A percentile compares a stretch with the other conserved stretches of the same genome.
phyloP scores from a whole-genome alignment of 2,797 vertebrate genomes.

The Masticophis lateralis region DNA sequence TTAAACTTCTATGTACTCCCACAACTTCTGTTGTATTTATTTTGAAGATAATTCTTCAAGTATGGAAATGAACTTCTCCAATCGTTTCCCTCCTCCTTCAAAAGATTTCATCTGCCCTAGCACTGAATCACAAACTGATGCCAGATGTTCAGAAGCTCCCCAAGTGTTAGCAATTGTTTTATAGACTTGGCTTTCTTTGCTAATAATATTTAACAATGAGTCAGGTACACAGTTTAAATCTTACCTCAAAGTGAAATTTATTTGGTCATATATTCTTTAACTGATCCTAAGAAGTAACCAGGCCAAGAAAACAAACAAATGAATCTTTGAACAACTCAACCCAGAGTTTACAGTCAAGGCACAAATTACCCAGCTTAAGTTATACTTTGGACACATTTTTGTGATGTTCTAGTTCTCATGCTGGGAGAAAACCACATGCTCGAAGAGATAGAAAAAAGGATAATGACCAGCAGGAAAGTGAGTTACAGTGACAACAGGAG shows the following conservation, averaged over 20 bases:
- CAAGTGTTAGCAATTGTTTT: background rate
- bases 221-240: background rate
- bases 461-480: background rate
- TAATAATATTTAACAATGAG: background rate
- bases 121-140: background rate
- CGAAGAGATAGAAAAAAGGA: background rate
- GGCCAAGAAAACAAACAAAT: background rate
- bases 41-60: slow-evolving; percentile 17
- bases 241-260: background rate
- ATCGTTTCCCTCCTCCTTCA: background rate
- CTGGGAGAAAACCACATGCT: background rate
- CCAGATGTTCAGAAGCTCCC: background rate
- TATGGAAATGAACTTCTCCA: slow-evolving; percentile 28
- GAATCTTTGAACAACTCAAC: background rate
- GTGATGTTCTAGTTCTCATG: background rate
- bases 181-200: background rate
- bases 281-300: background rate
- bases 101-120: background rate
- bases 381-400: background rate
- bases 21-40: slow-evolving; percentile 27
- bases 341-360: background rate
- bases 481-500: background rate
- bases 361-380: background rate
- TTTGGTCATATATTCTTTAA: background rate
- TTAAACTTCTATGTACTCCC: slow-evolving; percentile 28